phyloP scores from a whole-genome alignment of 2,797 vertebrate species.

The Labeo calbasu region DNA sequence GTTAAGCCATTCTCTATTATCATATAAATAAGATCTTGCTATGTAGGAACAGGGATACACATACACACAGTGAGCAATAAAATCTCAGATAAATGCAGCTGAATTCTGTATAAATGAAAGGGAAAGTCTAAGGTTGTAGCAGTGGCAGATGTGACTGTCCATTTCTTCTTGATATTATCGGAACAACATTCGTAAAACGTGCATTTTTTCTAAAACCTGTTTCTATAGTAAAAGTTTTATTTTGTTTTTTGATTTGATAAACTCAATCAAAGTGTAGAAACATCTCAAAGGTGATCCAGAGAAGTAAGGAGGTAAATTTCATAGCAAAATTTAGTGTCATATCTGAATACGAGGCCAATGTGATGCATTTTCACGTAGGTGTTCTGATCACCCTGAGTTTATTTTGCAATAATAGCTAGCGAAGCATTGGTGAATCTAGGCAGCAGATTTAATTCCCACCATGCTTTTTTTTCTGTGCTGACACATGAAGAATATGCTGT shows the following conservation, averaged over 20 bases:
- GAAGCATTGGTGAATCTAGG: neutral
- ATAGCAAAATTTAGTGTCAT: neutral
- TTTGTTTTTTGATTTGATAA: too few relatives aligned
- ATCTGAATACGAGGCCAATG: neutral
- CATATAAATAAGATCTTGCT: slow-evolving; percentile 29
- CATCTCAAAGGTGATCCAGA: neutral
- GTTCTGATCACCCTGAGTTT: neutral
- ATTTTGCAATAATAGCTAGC: neutral
- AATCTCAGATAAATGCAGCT: slow-evolving; percentile 1
- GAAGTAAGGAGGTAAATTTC: neutral
- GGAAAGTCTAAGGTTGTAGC: neutral
- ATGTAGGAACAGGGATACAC: neutral
- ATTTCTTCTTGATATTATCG: neutral
- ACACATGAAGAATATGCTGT: neutral
- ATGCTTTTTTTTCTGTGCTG: neutral
- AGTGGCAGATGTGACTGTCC: neutral
- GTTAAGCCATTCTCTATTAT: slow-evolving; percentile 23
- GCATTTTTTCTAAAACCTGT: neutral
- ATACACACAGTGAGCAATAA: neutral
- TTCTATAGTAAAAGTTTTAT: neutral
- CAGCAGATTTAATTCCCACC: neutral
- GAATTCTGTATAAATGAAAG: slow-evolving; percentile 12
- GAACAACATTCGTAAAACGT: neutral
- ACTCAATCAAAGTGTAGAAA: neutral
- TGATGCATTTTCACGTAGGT: neutral